Evolutionary conservation across 92 coral and sea anemone genomes (phyloP), one percentile per base, ranked within the genome.

Genomic region (Parazoanthus swiftii): DNA sequence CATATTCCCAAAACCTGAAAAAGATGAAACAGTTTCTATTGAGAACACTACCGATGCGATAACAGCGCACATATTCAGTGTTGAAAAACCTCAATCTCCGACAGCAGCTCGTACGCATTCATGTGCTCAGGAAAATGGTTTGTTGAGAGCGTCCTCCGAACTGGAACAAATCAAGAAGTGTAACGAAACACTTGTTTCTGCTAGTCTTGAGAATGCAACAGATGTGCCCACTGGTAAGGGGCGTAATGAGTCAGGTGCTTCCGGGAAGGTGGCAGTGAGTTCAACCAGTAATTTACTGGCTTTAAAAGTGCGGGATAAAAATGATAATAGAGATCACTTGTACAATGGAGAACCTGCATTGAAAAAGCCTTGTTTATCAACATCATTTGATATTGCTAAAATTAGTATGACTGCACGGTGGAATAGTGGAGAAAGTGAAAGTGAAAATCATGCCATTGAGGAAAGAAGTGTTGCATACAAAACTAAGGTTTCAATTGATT

Each of bases 1-100:
- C 13, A 95, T 97, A 74, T 97, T 97, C 74, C 99, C 99, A 8
- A 97, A 95, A 86, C 92, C 91, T 66, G 86, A 70, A 23, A 82
- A 72, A 54, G 94, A 93, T 71, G 94, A 90, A 63, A 93, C 92
- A 56, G 68, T 79, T 36, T 54, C 58, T 73, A 72, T 89, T 25
- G 39, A 11, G 3, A 84, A 15, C 33, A 44, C 3, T 46, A 46
- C 65, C 16, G 8, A 63, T 58, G 56, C 42, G 33, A 50, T n/a
- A 81, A 35, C 85, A 73, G 65, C 58, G 3, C 43, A 85, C 36
- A 43, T 35, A n/a, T 48, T 11, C 44, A 66, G 56, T 85, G 26
- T 26, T 26, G n/a, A 48, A 5, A 26, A 46, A 46, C 74, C 26
- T 21, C 29, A 43, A 38, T 83, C 42, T 70, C 18, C 77, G 25